A percentile compares a stretch with the other conserved stretches of the same genome.
phyloP scores from a whole-genome alignment of 2,113 vertebrate genomes.

The Ifrita kowaldi region DNA sequence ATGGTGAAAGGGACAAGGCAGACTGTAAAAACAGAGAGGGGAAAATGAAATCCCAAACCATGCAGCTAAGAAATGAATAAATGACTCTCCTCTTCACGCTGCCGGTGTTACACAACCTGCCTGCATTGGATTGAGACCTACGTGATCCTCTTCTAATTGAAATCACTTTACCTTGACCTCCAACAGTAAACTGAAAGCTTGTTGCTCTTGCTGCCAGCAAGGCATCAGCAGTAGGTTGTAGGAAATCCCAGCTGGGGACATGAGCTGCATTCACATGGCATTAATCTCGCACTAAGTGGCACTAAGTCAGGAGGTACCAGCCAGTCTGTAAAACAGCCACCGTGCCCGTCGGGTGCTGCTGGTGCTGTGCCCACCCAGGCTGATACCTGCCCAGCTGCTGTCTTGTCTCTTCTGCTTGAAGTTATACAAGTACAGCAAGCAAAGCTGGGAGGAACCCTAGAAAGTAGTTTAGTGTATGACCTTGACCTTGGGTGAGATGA shows the following conservation, averaged over 20 bases:
- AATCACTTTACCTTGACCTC: constrained; percentile 76
- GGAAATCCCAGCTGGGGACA: constrained; percentile 61
- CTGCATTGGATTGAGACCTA: constrained; percentile 71
- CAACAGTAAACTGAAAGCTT: constrained; percentile 66
- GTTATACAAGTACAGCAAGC: not conserved
- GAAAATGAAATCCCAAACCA: constrained; percentile 31
- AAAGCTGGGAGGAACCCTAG: not conserved
- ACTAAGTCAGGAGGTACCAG: constrained; percentile 47
- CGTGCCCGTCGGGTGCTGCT: not conserved
- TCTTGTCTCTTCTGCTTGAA: not conserved
- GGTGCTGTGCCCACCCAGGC: not conserved
- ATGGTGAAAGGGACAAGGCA: not conserved
- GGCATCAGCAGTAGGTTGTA: constrained; percentile 42
- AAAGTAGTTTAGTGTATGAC: not conserved
- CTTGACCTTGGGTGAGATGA: not conserved
- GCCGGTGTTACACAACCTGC: constrained; percentile 66
- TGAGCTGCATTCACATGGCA: not conserved
- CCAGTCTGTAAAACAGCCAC: not conserved
- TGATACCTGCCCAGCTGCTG: not conserved
- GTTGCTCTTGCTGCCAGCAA: constrained; percentile 59
- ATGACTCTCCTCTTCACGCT: constrained; percentile 24
- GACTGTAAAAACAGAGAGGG: not conserved
- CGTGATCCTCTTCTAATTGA: constrained; percentile 75
- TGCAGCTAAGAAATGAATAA: constrained; percentile 55
- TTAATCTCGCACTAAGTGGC: constrained; percentile 21